Conservation (phyloP, 2,113 vertebrate genomes). For the Sceloporus undulatus region DNA sequence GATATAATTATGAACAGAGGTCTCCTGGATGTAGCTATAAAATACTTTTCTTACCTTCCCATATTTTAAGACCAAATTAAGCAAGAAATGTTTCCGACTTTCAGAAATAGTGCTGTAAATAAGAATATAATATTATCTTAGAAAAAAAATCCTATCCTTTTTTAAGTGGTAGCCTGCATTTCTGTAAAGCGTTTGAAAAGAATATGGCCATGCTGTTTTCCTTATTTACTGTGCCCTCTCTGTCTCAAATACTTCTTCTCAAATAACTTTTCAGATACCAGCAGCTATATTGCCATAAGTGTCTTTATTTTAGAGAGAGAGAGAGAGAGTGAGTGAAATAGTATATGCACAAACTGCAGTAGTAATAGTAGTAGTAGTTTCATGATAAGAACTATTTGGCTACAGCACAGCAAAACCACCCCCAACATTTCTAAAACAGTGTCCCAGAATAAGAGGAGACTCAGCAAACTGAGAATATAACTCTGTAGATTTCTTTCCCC, state of each 20-base stretch:
- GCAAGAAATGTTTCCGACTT: constrained; percentile 9
- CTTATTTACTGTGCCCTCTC: not conserved
- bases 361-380: no score
- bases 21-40: not conserved
- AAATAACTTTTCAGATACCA: no score
- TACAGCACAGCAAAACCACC: not conserved
- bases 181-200: not conserved
- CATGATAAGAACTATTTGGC: not conserved
- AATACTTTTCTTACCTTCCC: constrained; percentile 49
- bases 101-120: not conserved
- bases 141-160: not conserved
- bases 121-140: not conserved
- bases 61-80: constrained; percentile 37
- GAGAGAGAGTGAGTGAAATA: not conserved
- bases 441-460: not conserved
- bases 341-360: no score
- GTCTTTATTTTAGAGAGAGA: no score
- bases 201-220: not conserved
- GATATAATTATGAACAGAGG: constrained; percentile 13
- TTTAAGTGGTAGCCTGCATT: not conserved
- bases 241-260: no score
- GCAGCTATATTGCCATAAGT: no score
- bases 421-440: not conserved
- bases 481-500: not conserved
- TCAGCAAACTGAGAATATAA: not conserved